Base-by-base conservation (phyloP, 1,140 invertebrate species). In the Drosophila mayri region DNA sequence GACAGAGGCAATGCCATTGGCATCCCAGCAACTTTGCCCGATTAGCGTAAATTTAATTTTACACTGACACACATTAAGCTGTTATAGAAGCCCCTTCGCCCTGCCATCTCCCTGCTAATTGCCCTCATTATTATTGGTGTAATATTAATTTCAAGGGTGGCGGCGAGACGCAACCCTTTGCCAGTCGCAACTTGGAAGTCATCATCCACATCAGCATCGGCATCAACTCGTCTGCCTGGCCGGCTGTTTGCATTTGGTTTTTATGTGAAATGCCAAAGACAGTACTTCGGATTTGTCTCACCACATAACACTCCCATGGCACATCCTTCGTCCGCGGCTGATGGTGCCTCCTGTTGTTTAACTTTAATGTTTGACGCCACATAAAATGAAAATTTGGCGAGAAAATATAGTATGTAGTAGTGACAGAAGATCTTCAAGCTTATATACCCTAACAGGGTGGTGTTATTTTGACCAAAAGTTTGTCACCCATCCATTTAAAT, bases 11-110 rank as follows among this genome's bases (percentile, higher is more conserved):
- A n/a, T 75, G 57, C 62, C 80, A 68, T 44, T 68, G 78, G 76
- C 81, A 68, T 55, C 32, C 58, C 66, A 55, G 46, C 54, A 41
- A 59, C 20, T 28, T 43, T 35, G 71, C 49, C 41, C 78, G 85
- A 85, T 88, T 88, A 88, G 81, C 74, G 81, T 90, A 58, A 88
- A 90, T 90, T 88, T 88, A 84, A 88, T 88, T 88, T 88, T 77
- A 71, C 73, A 85, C 74, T 88, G 85, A 85, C 85, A 90, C 85
- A 88, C 84, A 88, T 87, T 87, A 88, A 87, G 83, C 84, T 87
- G 84, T 72, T 79, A 73, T 79, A 67, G 28, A 38, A 18, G 12
- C 40, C 37, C 9, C 35, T 16, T 11, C 18, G 16, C 16, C 43
- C 3, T 9, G 2, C 30, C 41, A 25, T 28, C 43, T 46, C 32